Conservation (phyloP, 2,888 invertebrate species). For the Operophtera brumata region DNA sequence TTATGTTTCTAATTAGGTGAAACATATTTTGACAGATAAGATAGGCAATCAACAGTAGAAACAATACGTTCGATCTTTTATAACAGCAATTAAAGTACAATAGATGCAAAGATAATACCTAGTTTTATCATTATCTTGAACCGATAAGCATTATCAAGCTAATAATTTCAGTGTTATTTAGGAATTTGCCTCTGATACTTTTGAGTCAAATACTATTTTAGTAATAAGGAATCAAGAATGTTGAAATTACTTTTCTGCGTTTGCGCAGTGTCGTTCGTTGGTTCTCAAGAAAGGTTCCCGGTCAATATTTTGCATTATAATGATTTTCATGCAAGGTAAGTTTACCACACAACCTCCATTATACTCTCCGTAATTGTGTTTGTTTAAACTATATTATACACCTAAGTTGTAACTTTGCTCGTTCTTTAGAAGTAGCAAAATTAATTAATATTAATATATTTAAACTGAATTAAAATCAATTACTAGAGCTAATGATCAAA, state of each 20-base stretch:
- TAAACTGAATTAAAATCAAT: neutral
- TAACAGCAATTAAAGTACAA: neutral
- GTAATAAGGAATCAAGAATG: slow-evolving; percentile 24
- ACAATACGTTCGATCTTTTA: neutral
- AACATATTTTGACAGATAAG: neutral
- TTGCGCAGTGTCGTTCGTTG: slow-evolving; percentile 30
- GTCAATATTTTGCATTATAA: slow-evolving; percentile 70
- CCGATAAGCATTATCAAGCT: neutral
- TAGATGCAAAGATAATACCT: neutral
- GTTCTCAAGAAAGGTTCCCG: slow-evolving; percentile 45
- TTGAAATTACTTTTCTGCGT: slow-evolving; percentile 32
- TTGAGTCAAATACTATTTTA: neutral
- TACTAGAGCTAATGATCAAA: neutral
- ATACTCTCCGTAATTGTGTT: too few relatives aligned
- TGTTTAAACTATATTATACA: too few relatives aligned
- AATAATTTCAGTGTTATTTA: slow-evolving; percentile 5
- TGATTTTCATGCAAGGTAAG: slow-evolving; percentile 70
- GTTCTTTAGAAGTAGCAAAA: too few relatives aligned
- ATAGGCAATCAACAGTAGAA: neutral
- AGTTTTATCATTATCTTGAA: neutral
- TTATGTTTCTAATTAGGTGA: too few relatives aligned
- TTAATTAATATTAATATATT: too few relatives aligned
- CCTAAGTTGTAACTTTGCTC: too few relatives aligned
- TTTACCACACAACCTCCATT: neutral
- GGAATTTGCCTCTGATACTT: neutral